A percentile compares a stretch with the other conserved stretches of the same genome.
Conservation (phyloP, 2,797 vertebrate species). For the Aulostomus chinensis region DNA sequence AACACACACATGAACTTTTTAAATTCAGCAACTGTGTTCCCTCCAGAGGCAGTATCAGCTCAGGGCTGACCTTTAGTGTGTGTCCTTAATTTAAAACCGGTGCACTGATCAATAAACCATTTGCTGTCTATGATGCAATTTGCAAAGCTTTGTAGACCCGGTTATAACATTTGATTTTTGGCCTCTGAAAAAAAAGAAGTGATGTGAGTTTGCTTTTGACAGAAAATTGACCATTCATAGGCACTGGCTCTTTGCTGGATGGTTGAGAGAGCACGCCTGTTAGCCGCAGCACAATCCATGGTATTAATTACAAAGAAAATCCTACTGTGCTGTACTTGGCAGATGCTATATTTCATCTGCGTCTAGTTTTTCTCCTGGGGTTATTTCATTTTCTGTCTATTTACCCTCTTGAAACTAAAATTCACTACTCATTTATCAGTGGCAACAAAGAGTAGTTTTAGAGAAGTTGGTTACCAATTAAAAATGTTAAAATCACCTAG, state of each 20-base stretch:
- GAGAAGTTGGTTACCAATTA: too few relatives aligned
- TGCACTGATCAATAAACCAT: conserved; percentile 77
- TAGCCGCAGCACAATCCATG: conserved; percentile 8
- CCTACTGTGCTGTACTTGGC: not conserved
- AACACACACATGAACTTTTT: conserved; percentile 36
- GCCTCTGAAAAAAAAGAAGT: conserved; percentile 44
- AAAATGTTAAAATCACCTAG: too few relatives aligned
- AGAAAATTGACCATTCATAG: conserved; percentile 34
- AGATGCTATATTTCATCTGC: conserved; percentile 7
- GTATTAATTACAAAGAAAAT: conserved; percentile 15
- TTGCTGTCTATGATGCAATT: conserved; percentile 72
- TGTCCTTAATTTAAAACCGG: conserved; percentile 76
- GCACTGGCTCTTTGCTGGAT: conserved; percentile 41
- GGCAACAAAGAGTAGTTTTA: too few relatives aligned
- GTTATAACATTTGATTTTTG: conserved; percentile 67
- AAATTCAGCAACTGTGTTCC: conserved; percentile 62
- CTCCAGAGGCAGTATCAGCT: conserved; percentile 52
- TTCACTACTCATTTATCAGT: conserved; percentile 2
- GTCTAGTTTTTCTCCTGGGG: not conserved
- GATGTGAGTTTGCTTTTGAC: conserved; percentile 29
- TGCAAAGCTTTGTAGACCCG: conserved; percentile 59
- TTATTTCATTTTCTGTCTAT: conserved; percentile 4
- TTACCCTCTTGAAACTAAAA: not conserved
- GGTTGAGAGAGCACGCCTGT: conserved; percentile 40
- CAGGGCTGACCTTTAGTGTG: conserved; percentile 69